Base-by-base conservation (phyloP, 2,113 vertebrate genomes). In the Progne subis region DNA sequence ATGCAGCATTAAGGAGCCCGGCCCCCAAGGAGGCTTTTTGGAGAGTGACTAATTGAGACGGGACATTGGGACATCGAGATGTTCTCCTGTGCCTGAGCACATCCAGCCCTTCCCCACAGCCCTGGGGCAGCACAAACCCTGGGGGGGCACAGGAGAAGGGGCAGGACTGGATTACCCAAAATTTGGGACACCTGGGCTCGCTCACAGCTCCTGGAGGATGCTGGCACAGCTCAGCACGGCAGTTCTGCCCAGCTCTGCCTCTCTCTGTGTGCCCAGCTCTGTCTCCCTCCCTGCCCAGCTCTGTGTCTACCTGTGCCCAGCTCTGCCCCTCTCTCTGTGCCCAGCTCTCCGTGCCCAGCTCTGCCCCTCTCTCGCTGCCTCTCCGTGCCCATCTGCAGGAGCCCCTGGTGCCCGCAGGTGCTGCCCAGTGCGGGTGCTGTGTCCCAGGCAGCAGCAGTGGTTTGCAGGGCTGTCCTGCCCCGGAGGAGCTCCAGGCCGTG, bases 21-120 rank as follows among this genome's bases (percentile, higher is more conserved):
- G 81, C 60, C 55, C 88, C 83, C 29, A 11, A 75, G 82, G 91
- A 95, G 70, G 69, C 49, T 67, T 82, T 92, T 96, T 92, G 79
- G 84, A 79, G 90, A 88, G 88, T 86, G 94, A 96, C 91, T 86
- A 67, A 96, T 92, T 68, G 91, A 90, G 84, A 69, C 84, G 83
- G 90, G 75, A 53, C 57, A 44, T 47, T 76, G 83, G 92, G 68
- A 53, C 57, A 44, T 47, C 69, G 83, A 90, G 68, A 53, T 72
- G 37, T 59, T 72, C 65, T 78, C 52, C n/a, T 72, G 56, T 44
- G 71, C 83, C 82, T 34, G 76, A 93, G 83, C 57, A 76, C 89
- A 37, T 16, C 26, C 60, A 6, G 69, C 12, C 86, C 82, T 74
- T 80, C 61, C 91, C 63, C 85, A 65, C 69, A 3, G 69, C 61